Conservation (phyloP, 2,888 invertebrate species). For the Sturmia bella region DNA sequence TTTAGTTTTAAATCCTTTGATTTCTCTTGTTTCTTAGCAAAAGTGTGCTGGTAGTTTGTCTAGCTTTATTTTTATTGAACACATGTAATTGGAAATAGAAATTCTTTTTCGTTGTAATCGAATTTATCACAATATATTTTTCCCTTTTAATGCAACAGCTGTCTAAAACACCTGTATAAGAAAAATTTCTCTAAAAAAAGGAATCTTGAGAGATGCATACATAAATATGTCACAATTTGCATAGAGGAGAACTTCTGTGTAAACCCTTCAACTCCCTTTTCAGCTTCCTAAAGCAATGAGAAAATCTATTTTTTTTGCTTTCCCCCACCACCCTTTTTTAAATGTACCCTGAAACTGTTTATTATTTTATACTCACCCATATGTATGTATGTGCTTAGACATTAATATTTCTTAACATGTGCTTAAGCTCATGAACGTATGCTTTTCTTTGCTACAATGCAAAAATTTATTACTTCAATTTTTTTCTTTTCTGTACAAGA, state of each 20-base stretch:
- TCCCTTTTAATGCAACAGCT: conserved; percentile 9
- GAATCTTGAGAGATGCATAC: no score
- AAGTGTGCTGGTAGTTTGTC: conserved; percentile 24
- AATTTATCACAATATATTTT: conserved; percentile 12
- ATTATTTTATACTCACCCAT: conserved; percentile 16
- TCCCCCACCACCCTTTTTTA: conserved; percentile 6
- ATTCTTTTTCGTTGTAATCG: not conserved
- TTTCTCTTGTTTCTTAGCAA: not conserved
- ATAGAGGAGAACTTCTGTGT: not conserved
- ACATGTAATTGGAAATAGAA: conserved; percentile 2
- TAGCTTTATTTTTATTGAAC: not conserved
- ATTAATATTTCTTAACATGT: conserved; percentile 42
- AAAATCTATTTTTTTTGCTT: conserved; percentile 5
- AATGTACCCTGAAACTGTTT: not conserved
- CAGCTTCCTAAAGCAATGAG: not conserved
- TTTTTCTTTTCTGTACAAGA: conserved; percentile 6
- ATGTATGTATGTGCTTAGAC: not conserved
- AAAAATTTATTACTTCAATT: conserved; percentile 24
- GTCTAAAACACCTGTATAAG: not conserved
- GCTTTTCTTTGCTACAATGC: not conserved
- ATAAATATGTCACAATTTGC: conserved; percentile 31
- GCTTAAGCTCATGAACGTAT: not conserved
- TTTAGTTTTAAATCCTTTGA: no score
- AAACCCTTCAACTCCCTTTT: not conserved
- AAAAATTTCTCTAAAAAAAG: no score